Base-by-base conservation (phyloP, 2,113 vertebrate genomes). In the Mesocricetus auratus region DNA sequence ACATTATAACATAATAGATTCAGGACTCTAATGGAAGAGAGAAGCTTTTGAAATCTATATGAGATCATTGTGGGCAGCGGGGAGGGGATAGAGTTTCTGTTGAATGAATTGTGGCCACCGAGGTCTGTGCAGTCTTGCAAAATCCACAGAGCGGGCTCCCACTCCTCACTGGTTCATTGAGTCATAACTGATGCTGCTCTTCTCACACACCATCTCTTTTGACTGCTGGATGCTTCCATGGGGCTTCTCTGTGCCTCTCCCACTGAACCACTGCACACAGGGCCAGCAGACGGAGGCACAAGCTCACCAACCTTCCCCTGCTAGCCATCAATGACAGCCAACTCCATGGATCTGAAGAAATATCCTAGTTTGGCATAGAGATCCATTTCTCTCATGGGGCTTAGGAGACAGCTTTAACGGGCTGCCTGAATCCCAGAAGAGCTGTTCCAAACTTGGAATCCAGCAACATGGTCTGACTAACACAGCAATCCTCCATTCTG, bases 301-400 rank as follows among this genome's bases (percentile, higher is more conserved):
- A 79, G 50, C 77, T 62, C 71, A 33, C 71, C 24, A 1, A 7
- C 64, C 24, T 79, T 39, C 21, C 15, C 78, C 50, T 71, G 11
- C 66, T n/a, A 31, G 36, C 53, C 74, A 26, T 42, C 0, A 0
- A 0, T 12, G 15, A 53, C 5, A 29, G 36, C 39, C 62, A 62
- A 87, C 39, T 81, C 74, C 1, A 0, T 56, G 42, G 68, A 5
- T 45, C 78, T 91, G 33, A 0, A 0, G 33, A 0, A 0, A 13
- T 7, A 0, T 45, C 39, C 26, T 73, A 11, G 8, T 12, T 7
- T 64, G 56, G n/a, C 36, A 17, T 4, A 0, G 17, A 53, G 24
- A 78, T 60, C 50, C n/a, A 5, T 16, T n/a, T 85, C 39, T 56
- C 68, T 89, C 71, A 0, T 1, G 39, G 33, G 50, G 21, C 39